phyloP scores from a whole-genome alignment of 1,140 invertebrate species.

The Rhizoglyphus robini region DNA sequence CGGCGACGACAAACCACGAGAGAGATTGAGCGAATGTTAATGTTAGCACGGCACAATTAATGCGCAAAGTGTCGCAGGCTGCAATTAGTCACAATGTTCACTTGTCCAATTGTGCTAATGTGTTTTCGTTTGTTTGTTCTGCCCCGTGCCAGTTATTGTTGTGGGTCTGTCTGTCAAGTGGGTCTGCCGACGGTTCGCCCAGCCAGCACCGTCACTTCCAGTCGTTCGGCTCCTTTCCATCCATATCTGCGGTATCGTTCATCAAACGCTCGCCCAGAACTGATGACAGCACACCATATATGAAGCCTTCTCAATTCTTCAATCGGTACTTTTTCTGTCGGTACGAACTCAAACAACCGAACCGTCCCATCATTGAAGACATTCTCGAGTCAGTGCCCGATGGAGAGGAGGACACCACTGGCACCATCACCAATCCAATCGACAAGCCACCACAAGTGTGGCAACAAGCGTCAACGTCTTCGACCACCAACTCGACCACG shows the following conservation, averaged over 20 bases:
- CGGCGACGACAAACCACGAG: no score
- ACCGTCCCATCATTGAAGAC: no score
- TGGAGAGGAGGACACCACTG: background rate
- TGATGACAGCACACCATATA: background rate
- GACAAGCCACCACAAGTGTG: background rate
- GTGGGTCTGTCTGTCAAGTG: background rate
- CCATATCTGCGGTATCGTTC: background rate
- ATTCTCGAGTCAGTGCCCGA: background rate
- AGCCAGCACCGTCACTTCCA: background rate
- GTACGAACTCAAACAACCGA: background rate
- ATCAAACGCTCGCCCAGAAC: background rate
- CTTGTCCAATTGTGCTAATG: background rate
- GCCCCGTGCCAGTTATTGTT: background rate
- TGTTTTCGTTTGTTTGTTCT: no score
- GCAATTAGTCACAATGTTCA: background rate
- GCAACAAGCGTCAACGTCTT: background rate
- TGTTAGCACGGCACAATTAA: no score
- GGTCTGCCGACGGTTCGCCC: background rate
- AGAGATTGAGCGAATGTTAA: no score
- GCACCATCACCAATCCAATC: background rate
- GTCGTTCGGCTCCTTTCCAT: background rate
- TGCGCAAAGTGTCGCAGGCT: no score
- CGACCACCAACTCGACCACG: background rate
- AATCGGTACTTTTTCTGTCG: slow-evolving; percentile 3
- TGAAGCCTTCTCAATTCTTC: slow-evolving; percentile 3